phyloP scores from a whole-genome alignment of 2,888 invertebrate genomes.

The Sisyra nigra region DNA sequence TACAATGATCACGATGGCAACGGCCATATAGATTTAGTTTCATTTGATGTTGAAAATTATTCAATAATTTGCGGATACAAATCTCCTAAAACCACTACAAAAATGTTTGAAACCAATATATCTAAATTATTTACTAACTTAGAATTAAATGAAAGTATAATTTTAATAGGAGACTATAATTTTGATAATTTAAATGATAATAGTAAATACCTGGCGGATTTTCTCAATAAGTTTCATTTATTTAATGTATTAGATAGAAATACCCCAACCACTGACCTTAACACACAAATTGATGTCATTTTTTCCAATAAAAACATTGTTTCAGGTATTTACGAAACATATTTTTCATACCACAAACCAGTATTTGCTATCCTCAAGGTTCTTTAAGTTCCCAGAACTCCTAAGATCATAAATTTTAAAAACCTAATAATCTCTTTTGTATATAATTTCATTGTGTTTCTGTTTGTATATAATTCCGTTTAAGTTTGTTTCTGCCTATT shows the following conservation, averaged over 20 bases:
- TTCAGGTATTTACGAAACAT: neutral
- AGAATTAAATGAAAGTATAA: no score
- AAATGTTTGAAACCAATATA: neutral
- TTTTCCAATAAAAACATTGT: neutral
- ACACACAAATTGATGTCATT: neutral
- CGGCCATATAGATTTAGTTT: neutral
- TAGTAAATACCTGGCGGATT: neutral
- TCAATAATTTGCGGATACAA: neutral
- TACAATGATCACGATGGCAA: neutral
- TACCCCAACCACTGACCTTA: neutral
- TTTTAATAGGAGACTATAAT: neutral
- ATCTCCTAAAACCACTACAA: neutral
- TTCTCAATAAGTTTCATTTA: neutral
- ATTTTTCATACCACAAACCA: slow-evolving; percentile 1
- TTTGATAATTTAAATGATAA: neutral
- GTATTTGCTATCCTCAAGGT: no score
- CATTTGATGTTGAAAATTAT: neutral
- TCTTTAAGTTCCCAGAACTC: no score
- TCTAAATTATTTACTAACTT: no score
- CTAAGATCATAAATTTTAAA: no score
- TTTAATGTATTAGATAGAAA: neutral
- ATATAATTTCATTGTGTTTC: no score
- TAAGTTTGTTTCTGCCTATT: no score
- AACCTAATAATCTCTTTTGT: no score
- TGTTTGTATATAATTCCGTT: no score